Evolutionary conservation across 2,797 vertebrate genomes (phyloP).

Genomic region (Glyptemys insculpta): DNA sequence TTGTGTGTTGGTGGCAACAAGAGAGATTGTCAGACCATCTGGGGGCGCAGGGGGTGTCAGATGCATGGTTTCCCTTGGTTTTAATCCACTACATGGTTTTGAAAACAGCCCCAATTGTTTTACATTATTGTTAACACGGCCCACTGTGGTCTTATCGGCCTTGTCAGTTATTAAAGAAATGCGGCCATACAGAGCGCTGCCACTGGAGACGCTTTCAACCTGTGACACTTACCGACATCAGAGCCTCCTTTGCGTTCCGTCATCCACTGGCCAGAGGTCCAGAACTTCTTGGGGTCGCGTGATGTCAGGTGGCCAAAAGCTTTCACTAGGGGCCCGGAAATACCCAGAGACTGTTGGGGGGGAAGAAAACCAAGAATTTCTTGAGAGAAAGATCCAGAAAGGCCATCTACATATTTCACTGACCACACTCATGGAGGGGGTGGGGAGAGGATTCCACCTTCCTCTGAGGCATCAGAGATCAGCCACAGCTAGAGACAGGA

Average conservation of each 20-base stretch:
- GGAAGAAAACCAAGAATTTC: background rate
- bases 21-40: background rate
- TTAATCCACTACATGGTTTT: background rate
- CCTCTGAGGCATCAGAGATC: background rate
- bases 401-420: background rate
- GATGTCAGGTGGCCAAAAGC: slow-evolving; percentile 84
- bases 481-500: background rate
- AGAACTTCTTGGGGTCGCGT: slow-evolving; percentile 85
- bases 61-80: background rate
- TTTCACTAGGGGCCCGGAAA: slow-evolving; percentile 74
- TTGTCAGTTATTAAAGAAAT: background rate
- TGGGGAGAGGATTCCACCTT: background rate
- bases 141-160: background rate
- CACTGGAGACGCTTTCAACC: background rate
- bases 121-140: background rate
- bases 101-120: background rate
- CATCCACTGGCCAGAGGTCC: slow-evolving; percentile 97
- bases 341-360: slow-evolving; percentile 81
- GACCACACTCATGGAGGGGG: background rate
- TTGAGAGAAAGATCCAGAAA: too few species aligned
- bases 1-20: background rate
- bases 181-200: background rate
- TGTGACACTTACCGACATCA: slow-evolving; percentile 85
- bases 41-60: background rate
- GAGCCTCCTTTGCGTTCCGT: slow-evolving; percentile 91